Evolutionary conservation across 2,797 vertebrate genomes (phyloP).

Genomic region (Chelidonichthys spinosus): DNA sequence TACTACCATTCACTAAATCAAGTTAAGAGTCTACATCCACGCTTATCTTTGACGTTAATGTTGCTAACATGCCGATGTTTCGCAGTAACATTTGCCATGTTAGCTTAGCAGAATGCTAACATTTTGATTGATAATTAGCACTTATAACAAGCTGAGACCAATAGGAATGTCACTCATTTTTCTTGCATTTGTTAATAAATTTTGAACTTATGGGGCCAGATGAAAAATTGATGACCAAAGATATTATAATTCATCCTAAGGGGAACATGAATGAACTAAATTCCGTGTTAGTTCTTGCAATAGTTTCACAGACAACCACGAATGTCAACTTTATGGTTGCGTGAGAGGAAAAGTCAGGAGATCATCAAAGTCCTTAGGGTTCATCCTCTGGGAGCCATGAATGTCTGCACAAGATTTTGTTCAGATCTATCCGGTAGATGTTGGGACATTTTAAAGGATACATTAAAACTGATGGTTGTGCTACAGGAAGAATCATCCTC

Average conservation of each 20-base stretch:
- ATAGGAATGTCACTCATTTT: neutral
- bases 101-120: neutral
- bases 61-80: neutral
- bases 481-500: neutral
- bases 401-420: neutral
- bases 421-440: neutral
- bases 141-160: neutral
- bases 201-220: neutral
- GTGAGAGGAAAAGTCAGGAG: neutral
- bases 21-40: neutral
- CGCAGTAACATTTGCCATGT: neutral
- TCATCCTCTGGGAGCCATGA: neutral
- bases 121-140: conserved; percentile 1
- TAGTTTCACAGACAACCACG: neutral
- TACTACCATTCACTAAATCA: neutral
- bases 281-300: neutral
- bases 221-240: neutral
- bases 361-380: neutral
- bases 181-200: neutral
- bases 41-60: neutral
- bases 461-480: neutral
- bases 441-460: neutral
- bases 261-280: neutral
- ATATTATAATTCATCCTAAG: neutral
- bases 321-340: neutral